Evolutionary conservation across 2,888 invertebrate species (phyloP), one percentile per base, ranked within the genome.

Genomic region (Metalampra italica): DNA sequence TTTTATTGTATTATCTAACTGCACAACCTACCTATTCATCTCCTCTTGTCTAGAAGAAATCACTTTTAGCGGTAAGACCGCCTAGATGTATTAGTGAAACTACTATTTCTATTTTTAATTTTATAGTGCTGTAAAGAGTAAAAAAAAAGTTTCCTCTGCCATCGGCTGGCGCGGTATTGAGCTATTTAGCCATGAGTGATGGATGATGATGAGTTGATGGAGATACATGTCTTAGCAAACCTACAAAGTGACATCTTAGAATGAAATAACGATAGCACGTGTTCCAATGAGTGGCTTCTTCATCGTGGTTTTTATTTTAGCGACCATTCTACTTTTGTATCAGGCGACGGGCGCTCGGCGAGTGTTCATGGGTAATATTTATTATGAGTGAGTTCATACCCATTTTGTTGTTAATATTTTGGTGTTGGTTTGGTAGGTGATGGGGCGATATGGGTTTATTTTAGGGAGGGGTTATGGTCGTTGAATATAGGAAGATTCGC

Each of bases 321-420:
- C 72, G 60, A 66, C 65, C 66, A 72, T 71, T 70, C 63, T 71
- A 68, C 61, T 5, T 22, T 72, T 77, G 69, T 78, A 70, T 68
- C 59, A 61, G 61, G 66, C 59, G 69, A 66, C 64, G 67, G 58
- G 57, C 62, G 53, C 50, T 49, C 70, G 59, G 64, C 77, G 66
- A 66, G 62, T 62, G 59, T 63, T 68, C 66, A 67, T 69, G 68
- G 73, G 80, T 84, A 78, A 77, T n/a, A n/a, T 22, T 22, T 70
- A 66, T 72, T 64, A 68, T 62, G 77, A 82, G 87, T 88, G 86
- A 86, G 83, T 87, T 81, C 82, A 82, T 77, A 74, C 69, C 71
- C 83, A 84, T 85, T 81, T 80, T 78, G 82, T 81, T 82, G 68
- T 69, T 84, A 82, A 84, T 82, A 71, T 70, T 39, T 64, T 53